Evolutionary conservation across 2,888 invertebrate species (phyloP).

Genomic region (Sialis lutaria): DNA sequence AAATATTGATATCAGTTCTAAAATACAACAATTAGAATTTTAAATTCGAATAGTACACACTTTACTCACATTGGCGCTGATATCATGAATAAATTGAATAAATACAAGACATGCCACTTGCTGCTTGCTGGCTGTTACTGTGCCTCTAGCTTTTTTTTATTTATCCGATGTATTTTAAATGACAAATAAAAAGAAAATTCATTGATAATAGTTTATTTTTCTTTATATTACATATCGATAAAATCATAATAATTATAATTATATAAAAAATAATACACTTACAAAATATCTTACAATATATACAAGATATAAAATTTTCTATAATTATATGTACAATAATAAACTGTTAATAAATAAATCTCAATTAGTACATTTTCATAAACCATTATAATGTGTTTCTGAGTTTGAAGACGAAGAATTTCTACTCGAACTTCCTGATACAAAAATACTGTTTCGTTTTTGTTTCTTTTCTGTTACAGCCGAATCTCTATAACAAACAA

Average conservation of each 20-base stretch:
- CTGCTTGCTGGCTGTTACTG: too few species aligned
- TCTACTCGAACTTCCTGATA: conserved; percentile 13
- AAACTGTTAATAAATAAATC: neutral
- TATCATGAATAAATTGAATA: too few species aligned
- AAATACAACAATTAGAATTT: too few species aligned
- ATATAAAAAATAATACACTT: neutral
- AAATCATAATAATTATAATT: neutral
- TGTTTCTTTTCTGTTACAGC: neutral
- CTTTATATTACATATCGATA: neutral
- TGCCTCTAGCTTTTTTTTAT: too few species aligned
- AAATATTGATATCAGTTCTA: too few species aligned
- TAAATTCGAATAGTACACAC: too few species aligned
- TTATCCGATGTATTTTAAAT: too few species aligned
- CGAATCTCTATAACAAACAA: neutral
- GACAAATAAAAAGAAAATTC: too few species aligned
- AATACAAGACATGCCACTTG: too few species aligned
- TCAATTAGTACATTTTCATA: conserved; percentile 14
- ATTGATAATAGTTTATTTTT: too few species aligned
- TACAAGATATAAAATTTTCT: neutral
- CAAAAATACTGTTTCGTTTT: neutral
- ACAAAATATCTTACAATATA: neutral
- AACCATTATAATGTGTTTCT: conserved; percentile 23
- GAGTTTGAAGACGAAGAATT: conserved; percentile 12
- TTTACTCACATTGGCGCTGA: too few species aligned
- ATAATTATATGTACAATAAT: neutral